Percentiles rank a stretch among this genome's conserved stretches.
phyloP scores from a whole-genome alignment of 2,888 invertebrate genomes.

The Cataglyphis livida region DNA sequence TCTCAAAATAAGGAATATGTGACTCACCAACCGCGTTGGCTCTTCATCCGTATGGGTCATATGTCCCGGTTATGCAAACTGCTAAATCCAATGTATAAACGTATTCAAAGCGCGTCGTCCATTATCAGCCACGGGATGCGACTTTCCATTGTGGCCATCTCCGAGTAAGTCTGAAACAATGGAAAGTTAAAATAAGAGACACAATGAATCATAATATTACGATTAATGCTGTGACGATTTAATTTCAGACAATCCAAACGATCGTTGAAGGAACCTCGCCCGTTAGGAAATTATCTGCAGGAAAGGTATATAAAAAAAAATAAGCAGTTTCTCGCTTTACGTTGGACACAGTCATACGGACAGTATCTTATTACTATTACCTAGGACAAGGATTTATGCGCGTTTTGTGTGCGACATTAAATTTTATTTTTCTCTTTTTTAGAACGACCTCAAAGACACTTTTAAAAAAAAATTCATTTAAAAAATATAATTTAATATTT shows the following conservation, averaged over 20 bases:
- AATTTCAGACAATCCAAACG: neutral
- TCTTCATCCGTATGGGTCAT: conserved; percentile 18
- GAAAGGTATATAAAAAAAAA: neutral
- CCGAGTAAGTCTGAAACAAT: conserved; percentile 31
- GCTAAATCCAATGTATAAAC: conserved; percentile 24
- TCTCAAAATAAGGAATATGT: conserved; percentile 12
- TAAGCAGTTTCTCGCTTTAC: neutral
- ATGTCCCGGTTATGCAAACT: conserved; percentile 45
- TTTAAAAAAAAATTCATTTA: neutral
- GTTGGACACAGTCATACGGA: neutral
- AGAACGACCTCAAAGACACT: neutral
- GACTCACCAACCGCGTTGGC: neutral
- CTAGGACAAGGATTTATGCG: neutral
- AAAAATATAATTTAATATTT: neutral
- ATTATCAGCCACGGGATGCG: conserved; percentile 36
- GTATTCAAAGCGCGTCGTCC: conserved; percentile 49
- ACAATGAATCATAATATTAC: conserved; percentile 31
- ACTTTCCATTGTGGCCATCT: conserved; percentile 23
- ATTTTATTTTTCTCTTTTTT: neutral
- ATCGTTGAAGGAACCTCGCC: neutral
- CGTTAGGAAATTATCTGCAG: neutral
- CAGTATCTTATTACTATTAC: neutral
- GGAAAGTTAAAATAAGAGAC: conserved; percentile 33
- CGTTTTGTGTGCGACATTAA: neutral
- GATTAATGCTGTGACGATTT: neutral